Base-by-base conservation (phyloP, 2,797 vertebrate species). In the Gallinago stenura region DNA sequence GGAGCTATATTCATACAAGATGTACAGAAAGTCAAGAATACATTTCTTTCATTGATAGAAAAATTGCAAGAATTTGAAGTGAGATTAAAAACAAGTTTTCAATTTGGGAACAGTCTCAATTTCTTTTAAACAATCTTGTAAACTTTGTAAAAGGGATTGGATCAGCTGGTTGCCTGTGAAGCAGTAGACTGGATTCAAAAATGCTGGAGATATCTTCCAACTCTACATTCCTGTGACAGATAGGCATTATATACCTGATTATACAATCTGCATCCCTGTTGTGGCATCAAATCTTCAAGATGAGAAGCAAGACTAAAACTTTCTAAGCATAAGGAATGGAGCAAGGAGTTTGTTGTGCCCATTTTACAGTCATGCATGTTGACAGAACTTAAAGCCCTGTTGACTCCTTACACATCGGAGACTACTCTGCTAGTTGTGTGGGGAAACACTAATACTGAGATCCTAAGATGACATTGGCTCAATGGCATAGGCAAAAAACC, bases 381-480 rank as follows among this genome's bases (percentile, higher is more conserved):
- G 33, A 48, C 35, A 65, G 28, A 76, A 8, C 66, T 81, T 78
- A 87, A 37, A 51, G 20, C 4, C 10, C 12, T 51, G 26, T 37
- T 22, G 10, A 41, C 21, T 35, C 39, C 58, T 71, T 56, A 28
- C 0, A 0, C n/a, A 35, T 22, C 0, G 2, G 61, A 78, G 31
- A 41, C 21, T 65, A 14, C 7, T 65, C 31, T 66, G 14, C 14
- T 65, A 68, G 31, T 26, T 70, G 8, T 20, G 4, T 21, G 30
- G 4, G 37, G 39, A 45, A 69, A 28, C 6, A 19, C 7, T 21
- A 69, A 28, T 5, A 19, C 7, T 21, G 24, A 41, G 13, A 60
- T 73, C 58, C 26, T 85, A 69, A 78, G 11, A 25, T 41, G 6
- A n/a, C 6, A 37, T 30, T 68, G 10, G 15, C 26, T 75, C 20